Evolutionary conservation across 2,113 vertebrate genomes (phyloP).

Genomic region (Propithecus coquereli): DNA sequence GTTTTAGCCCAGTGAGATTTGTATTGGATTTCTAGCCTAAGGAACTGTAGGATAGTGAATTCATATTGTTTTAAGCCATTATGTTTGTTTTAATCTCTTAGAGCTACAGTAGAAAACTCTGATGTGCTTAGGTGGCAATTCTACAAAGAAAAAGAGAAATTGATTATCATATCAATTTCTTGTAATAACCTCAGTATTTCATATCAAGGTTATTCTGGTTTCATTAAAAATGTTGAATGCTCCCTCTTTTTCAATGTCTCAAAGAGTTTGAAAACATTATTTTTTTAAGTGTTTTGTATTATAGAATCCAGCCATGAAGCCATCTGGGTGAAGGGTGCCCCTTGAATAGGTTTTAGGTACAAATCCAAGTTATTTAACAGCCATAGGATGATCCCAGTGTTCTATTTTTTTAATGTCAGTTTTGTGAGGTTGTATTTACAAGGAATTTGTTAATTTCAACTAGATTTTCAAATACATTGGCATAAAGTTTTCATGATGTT

Average conservation of each 20-base stretch:
- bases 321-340: background rate
- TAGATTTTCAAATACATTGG: conserved; percentile 24
- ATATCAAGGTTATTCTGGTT: background rate
- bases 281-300: background rate
- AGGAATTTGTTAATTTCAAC: background rate
- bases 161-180: background rate
- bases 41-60: background rate
- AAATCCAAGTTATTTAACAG: background rate
- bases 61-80: background rate
- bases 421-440: background rate
- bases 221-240: background rate
- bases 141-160: background rate
- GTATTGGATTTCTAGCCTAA: background rate
- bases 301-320: background rate
- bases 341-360: background rate
- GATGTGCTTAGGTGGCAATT: background rate
- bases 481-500: background rate
- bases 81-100: background rate
- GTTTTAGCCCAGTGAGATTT: background rate
- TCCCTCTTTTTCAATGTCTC: background rate
- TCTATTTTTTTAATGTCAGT: background rate
- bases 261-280: background rate
- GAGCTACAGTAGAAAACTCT: background rate
- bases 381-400: background rate
- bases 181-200: background rate